Evolutionary conservation across 2,113 vertebrate genomes (phyloP).

Genomic region (Picathartes gymnocephalus): DNA sequence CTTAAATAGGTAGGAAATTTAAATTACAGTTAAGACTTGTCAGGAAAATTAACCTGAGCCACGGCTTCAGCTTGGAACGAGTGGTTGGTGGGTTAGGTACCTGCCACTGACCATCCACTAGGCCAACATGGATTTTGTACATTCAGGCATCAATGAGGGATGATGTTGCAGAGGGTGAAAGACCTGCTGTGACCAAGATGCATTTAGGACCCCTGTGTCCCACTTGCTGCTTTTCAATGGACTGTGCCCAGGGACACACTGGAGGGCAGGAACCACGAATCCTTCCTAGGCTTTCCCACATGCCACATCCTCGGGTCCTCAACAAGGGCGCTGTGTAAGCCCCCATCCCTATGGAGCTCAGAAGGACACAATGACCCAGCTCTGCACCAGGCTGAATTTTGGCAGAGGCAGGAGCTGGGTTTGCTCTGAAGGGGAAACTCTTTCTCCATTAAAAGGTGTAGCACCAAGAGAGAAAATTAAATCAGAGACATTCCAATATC

Average conservation of each 20-base stretch:
- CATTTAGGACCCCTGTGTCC: background rate
- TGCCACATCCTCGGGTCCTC: background rate
- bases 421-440: background rate
- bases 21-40: conserved; percentile 33
- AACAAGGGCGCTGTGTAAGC: background rate
- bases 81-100: background rate
- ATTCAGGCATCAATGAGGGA: background rate
- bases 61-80: background rate
- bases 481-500: background rate
- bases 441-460: background rate
- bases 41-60: conserved; percentile 27
- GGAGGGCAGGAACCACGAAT: fast-evolving
- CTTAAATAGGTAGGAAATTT: conserved; percentile 32
- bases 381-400: background rate
- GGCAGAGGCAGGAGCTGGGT: background rate
- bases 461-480: background rate
- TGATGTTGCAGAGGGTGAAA: background rate
- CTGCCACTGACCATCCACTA: background rate
- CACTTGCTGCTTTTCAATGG: background rate
- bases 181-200: background rate
- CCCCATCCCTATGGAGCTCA: background rate
- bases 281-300: background rate
- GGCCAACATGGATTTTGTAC: background rate
- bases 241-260: fast-evolving
- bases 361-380: background rate